Base-by-base conservation (phyloP, 2,797 vertebrate species). In the Coccyzus lansbergi region DNA sequence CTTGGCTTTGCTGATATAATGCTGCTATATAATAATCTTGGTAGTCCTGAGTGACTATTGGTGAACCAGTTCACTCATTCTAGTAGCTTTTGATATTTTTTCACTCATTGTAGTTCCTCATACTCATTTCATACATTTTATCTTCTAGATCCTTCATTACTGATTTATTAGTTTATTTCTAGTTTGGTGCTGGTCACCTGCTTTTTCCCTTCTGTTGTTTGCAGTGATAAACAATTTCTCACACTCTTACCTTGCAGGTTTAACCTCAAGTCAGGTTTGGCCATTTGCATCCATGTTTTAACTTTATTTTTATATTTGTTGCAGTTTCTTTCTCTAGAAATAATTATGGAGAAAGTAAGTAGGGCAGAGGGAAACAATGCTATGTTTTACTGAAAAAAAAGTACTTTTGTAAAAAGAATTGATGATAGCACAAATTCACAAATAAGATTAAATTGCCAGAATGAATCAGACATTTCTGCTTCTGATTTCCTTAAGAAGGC, bases 21-120 rank as follows among this genome's bases (percentile, higher is more conserved):
- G 1, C 9, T 68, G 12, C 72, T 52, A 21, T 12, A 7, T 6
- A 21, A 42, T 42, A 71, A 72, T 33, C 26, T 38, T 42, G 17
- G 26, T 7, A 22, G 83, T 68, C 2, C 2, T 0, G 0, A 71
- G 15, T 42, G 31, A 56, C 44, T 64, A 42, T n/a, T 63, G 34
- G 2, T 40, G 78, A 84, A 5, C 4, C 29, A 81, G 13, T 60
- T 31, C 26, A 24, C 13, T 69, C 2, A 25, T 34, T 84, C 76
- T 28, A 60, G 46, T 28, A 75, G 5, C 10, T 90, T 92, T 83
- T 49, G 29, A 7, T 44, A 42, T 29, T 81, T 81, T 46, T 86
- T 86, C 40, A 72, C 2, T 33, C 26, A n/a, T 46, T 65, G 1
- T 15, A 49, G 3, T 55, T 77, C 34, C 38, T 62, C 64, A 52